Percentiles rank a stretch among this genome's conserved stretches.
These are phyloP conservation scores for Drosophila pachea DNA, from an alignment of 1,140 invertebrate genomes.

Conservation along the genomic window DNA sequence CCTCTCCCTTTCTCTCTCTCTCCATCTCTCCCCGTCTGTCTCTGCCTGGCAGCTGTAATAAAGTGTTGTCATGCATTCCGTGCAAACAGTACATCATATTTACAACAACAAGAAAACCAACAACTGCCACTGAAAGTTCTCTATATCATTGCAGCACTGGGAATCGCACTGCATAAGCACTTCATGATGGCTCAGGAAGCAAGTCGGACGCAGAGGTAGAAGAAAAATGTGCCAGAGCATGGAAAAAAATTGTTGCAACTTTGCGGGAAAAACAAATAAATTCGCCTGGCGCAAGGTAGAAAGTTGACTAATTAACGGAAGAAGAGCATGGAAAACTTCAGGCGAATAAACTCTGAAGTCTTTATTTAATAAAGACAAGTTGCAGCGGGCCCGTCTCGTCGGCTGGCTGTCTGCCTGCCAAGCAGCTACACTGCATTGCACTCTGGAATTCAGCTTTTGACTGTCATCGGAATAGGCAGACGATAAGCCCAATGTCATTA, in stretches of 20 bases:
- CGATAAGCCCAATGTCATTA: slow-evolving; percentile 7
- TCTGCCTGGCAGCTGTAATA: slow-evolving; percentile 60
- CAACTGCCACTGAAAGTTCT: slow-evolving; percentile 4
- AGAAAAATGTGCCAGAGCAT: slow-evolving; percentile 1
- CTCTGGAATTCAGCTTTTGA: background rate
- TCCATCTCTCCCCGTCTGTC: slow-evolving; percentile 8
- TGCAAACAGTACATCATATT: slow-evolving; percentile 60
- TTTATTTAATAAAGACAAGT: too few species aligned
- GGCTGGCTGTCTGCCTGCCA: too few species aligned
- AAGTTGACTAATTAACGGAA: background rate
- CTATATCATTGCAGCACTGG: slow-evolving; percentile 1
- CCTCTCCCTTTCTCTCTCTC: too few species aligned
- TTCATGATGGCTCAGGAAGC: slow-evolving; percentile 1
- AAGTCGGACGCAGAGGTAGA: background rate
- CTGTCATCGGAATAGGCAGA: background rate
- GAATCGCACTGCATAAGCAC: slow-evolving; percentile 5
- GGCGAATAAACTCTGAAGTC: too few species aligned
- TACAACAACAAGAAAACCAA: slow-evolving; percentile 30
- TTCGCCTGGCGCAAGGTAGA: background rate
- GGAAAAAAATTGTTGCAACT: slow-evolving; percentile 20
- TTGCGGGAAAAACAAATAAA: slow-evolving; percentile 3
- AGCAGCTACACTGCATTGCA: background rate
- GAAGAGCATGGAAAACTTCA: background rate
- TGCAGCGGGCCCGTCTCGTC: too few species aligned
- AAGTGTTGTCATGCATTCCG: slow-evolving; percentile 68